phyloP scores from a whole-genome alignment of 2,797 vertebrate species.

The Eremophila alpestris region DNA sequence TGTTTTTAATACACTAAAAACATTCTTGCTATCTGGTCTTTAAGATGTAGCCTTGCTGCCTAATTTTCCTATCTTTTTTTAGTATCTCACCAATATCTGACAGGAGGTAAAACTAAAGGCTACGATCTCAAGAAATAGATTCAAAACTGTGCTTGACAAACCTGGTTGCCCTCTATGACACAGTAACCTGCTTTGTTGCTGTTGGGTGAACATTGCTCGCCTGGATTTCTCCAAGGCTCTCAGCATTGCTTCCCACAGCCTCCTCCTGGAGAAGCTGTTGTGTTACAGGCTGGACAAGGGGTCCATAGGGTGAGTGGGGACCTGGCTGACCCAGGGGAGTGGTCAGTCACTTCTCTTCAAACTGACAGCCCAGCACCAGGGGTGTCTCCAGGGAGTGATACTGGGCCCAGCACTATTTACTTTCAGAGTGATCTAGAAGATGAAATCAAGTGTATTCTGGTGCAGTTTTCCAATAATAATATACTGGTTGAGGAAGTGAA shows the following conservation, averaged over 20 bases:
- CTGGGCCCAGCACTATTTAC: not conserved
- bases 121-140: rapidly evolving
- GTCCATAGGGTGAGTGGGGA: not conserved
- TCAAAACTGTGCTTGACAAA: not conserved
- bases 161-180: not conserved
- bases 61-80: not conserved
- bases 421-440: not conserved
- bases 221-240: not conserved
- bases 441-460: not conserved
- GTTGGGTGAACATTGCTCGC: not conserved
- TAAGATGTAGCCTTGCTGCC: not conserved
- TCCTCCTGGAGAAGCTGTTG: not conserved
- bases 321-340: not conserved
- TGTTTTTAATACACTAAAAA: not conserved
- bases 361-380: not conserved
- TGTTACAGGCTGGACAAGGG: not conserved
- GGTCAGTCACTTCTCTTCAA: not conserved
- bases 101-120: not conserved
- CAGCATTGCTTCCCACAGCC: not conserved
- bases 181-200: not conserved
- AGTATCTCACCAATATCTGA: not conserved
- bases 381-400: not conserved
- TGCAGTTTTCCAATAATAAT: not conserved
- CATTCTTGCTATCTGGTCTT: not conserved
- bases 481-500: not conserved